phyloP scores from a whole-genome alignment of 2,888 invertebrate species.

The Spodoptera picta region DNA sequence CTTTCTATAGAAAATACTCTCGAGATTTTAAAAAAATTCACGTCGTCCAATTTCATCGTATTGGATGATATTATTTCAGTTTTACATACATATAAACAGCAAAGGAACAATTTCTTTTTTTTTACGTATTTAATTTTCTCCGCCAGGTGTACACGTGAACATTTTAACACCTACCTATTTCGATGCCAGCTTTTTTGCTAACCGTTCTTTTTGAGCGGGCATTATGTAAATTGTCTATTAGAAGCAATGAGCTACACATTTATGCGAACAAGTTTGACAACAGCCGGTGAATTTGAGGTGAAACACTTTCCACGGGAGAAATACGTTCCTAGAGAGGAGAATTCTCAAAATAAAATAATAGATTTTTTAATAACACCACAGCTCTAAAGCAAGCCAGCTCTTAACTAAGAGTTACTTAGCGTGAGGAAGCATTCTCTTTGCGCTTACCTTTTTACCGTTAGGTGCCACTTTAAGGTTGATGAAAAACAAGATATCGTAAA shows the following conservation, averaged over 20 bases:
- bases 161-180: slow-evolving; percentile 42
- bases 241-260: slow-evolving; percentile 57
- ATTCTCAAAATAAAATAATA: too few species aligned
- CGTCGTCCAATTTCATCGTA: slow-evolving; percentile 32
- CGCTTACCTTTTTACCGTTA: too few species aligned
- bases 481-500: too few species aligned
- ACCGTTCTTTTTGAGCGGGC: slow-evolving; percentile 43
- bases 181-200: slow-evolving; percentile 32
- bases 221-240: slow-evolving; percentile 63
- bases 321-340: slow-evolving; percentile 1
- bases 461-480: too few species aligned
- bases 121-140: slow-evolving; percentile 9
- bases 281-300: slow-evolving; percentile 27
- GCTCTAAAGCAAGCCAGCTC: too few species aligned
- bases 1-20: background rate
- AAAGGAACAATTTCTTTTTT: slow-evolving; percentile 11
- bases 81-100: slow-evolving; percentile 6
- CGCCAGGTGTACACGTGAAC: slow-evolving; percentile 32
- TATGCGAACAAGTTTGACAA: slow-evolving; percentile 55
- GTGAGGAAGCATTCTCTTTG: too few species aligned
- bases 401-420: too few species aligned
- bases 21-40: too few species aligned
- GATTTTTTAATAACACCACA: too few species aligned
- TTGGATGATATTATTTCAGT: slow-evolving; percentile 19
- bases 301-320: slow-evolving; percentile 19